Conservation (phyloP, 1,140 invertebrate species). For the Pseudomyrmex cubaensis region DNA sequence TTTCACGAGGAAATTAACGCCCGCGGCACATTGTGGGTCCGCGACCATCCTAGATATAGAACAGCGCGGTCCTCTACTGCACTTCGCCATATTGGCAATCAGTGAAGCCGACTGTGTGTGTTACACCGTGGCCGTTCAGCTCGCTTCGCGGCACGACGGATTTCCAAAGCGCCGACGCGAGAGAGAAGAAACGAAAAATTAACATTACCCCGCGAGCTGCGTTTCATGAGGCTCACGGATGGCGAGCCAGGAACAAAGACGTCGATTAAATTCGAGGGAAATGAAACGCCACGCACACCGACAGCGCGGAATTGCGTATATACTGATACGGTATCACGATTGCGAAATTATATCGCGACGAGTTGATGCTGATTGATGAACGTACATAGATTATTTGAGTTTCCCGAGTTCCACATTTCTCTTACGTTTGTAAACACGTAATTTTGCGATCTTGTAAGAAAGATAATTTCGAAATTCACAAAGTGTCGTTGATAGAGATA, state of each 20-base stretch:
- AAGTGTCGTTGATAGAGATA: neutral
- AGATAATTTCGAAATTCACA: neutral
- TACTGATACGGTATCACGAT: neutral
- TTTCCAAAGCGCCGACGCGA: conserved; percentile 15
- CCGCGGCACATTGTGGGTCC: conserved; percentile 80
- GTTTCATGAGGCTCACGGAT: conserved; percentile 52
- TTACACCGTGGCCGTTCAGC: conserved; percentile 64
- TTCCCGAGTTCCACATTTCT: too few species aligned
- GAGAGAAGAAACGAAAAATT: conserved; percentile 64
- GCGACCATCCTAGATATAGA: conserved; percentile 68
- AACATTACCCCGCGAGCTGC: conserved; percentile 46
- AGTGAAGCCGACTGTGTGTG: conserved; percentile 80
- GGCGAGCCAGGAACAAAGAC: conserved; percentile 42
- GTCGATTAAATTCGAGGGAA: conserved; percentile 54
- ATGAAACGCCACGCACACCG: conserved; percentile 43
- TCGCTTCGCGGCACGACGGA: conserved; percentile 21
- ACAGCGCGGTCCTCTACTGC: conserved; percentile 54
- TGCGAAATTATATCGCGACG: too few species aligned
- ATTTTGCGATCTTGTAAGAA: neutral
- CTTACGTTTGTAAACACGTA: neutral
- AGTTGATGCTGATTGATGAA: too few species aligned
- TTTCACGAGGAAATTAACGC: conserved; percentile 84
- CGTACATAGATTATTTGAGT: too few species aligned
- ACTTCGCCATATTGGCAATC: conserved; percentile 81
- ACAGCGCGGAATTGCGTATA: neutral